Percentiles rank a stretch among this genome's conserved stretches.
These are phyloP conservation scores for Pionites leucogaster DNA, from an alignment of 2,113 vertebrate species.

Conservation along the genomic window DNA sequence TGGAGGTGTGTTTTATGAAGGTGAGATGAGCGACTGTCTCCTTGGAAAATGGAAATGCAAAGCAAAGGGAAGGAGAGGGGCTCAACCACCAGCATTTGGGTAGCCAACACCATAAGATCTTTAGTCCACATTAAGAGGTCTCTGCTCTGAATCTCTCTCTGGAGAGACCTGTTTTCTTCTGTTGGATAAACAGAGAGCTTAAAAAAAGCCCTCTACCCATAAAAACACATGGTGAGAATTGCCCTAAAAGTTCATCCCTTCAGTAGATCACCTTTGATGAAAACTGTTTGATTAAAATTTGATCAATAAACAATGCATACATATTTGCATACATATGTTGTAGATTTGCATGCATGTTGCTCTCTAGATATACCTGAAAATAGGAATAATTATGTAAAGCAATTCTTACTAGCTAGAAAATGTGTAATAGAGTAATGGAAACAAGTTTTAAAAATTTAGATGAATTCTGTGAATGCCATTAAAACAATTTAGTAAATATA, in stretches of 20 bases:
- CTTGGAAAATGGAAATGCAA: not conserved
- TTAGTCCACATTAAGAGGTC: not conserved
- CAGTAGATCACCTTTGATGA: not conserved
- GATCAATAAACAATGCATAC: not conserved
- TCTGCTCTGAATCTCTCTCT: not conserved
- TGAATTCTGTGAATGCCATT: not conserved
- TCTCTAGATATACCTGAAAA: not conserved
- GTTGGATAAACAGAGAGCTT: not conserved
- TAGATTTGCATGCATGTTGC: not conserved
- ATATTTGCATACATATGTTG: not conserved
- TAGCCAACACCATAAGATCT: fast-evolving
- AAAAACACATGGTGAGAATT: not conserved
- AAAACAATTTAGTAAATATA: not conserved
- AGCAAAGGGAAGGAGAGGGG: not conserved
- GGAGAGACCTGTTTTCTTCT: not conserved
- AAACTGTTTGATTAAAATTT: not conserved
- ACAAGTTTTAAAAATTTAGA: not conserved
- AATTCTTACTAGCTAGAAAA: not conserved
- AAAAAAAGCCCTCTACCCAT: not conserved
- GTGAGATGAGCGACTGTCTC: not conserved
- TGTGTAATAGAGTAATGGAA: not conserved
- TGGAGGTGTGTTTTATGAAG: not conserved
- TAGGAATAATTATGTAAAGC: not conserved
- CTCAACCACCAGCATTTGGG: not conserved
- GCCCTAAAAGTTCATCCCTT: not conserved